Percentiles rank a stretch among this genome's conserved stretches.
Conservation (phyloP, 2,888 invertebrate genomes). For the Pedicia rivosa region DNA sequence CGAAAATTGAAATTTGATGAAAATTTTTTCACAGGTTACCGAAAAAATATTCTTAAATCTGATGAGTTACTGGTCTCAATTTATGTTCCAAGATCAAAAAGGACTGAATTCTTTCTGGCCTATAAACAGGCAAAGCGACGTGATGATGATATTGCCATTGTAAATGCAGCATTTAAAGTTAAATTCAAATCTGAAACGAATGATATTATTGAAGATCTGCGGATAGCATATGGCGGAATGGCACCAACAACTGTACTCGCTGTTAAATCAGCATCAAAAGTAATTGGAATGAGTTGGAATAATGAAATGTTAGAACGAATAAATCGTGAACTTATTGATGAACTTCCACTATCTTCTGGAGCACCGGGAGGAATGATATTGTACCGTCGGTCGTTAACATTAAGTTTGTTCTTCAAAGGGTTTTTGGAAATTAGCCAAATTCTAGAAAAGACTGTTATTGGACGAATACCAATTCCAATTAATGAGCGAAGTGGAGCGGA, state of each 20-base stretch:
- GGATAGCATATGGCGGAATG: slow-evolving; percentile 86
- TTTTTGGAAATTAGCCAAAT: slow-evolving; percentile 43
- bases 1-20: slow-evolving; percentile 53
- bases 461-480: slow-evolving; percentile 18
- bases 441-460: slow-evolving; percentile 18
- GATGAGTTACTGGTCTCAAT: slow-evolving; percentile 72
- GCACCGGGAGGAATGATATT: slow-evolving; percentile 75
- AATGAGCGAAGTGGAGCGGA: slow-evolving; percentile 28
- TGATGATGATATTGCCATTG: slow-evolving; percentile 94
- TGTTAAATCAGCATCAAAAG: slow-evolving; percentile 39
- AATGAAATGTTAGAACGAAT: slow-evolving; percentile 41
- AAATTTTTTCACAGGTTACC: slow-evolving; percentile 73
- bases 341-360: slow-evolving; percentile 58
- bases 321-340: slow-evolving; percentile 46
- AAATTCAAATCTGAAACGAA: slow-evolving; percentile 37
- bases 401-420: slow-evolving; percentile 59
- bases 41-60: slow-evolving; percentile 52
- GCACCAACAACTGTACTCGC: slow-evolving; percentile 71
- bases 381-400: slow-evolving; percentile 58
- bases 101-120: slow-evolving; percentile 59
- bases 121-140: slow-evolving; percentile 84
- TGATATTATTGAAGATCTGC: slow-evolving; percentile 43
- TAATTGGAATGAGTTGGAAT: slow-evolving; percentile 47
- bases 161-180: slow-evolving; percentile 70
- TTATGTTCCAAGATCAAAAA: slow-evolving; percentile 53